Evolutionary conservation across 2,113 vertebrate species (phyloP).

Genomic region (Oncorhynchus nerka): DNA sequence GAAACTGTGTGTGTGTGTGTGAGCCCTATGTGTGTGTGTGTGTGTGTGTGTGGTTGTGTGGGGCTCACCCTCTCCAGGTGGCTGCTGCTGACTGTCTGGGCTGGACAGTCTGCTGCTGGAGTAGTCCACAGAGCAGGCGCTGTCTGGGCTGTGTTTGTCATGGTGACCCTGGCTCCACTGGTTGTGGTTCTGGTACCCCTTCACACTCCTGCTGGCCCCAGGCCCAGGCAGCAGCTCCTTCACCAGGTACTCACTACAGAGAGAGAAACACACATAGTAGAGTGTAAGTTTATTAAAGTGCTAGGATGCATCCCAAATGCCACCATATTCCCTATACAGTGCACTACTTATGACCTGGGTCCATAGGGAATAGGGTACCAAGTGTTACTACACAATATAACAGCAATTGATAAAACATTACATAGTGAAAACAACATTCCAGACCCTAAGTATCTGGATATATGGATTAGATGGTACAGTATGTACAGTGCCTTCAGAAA

Average conservation of each 20-base stretch:
- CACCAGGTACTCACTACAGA: constrained; percentile 89
- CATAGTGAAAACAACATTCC: too few species aligned
- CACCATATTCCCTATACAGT: too few species aligned
- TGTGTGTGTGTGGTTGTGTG: background rate
- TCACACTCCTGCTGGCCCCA: constrained; percentile 60
- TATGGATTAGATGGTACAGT: too few species aligned
- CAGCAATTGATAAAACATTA: too few species aligned
- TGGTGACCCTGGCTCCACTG: constrained; percentile 26
- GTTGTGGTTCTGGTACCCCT: constrained; percentile 50
- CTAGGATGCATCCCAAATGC: too few species aligned
- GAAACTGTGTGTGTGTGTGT: too few species aligned
- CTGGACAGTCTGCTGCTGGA: constrained; percentile 87
- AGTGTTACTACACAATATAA: too few species aligned
- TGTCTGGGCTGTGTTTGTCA: constrained; percentile 96
- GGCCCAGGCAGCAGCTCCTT: constrained; percentile 74
- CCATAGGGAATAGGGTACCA: too few species aligned
- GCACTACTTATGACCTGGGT: too few species aligned
- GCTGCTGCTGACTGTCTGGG: constrained; percentile 71
- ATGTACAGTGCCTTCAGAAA: too few species aligned
- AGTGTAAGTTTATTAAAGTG: background rate
- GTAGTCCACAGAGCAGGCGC: constrained; percentile 92
- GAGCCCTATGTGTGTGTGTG: too few species aligned
- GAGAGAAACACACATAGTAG: constrained; percentile 1
- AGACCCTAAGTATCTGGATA: too few species aligned
- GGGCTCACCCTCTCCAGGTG: constrained; percentile 79